Base-by-base conservation (phyloP, 2,113 vertebrate species). In the Nibea coibor region DNA sequence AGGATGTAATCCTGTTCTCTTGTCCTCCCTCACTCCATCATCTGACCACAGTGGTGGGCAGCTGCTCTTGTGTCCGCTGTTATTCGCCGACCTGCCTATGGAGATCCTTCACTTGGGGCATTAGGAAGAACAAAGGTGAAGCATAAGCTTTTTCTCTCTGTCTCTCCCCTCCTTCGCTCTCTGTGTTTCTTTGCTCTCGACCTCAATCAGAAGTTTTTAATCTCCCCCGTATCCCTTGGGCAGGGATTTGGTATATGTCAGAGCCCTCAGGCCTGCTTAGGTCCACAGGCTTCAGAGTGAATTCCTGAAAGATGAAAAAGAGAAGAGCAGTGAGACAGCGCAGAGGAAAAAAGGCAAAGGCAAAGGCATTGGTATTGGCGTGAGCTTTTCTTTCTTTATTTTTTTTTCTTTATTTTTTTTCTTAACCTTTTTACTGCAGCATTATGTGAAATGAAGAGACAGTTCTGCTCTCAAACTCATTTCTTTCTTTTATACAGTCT, bases 301-400 rank as follows among this genome's bases (percentile, higher is more conserved):
- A 82, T 88, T 93, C 90, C 94, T 95, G 84, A 70, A 93, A 94
- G 88, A 94, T 89, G 92, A 91, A 93, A 89, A 92, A 89, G 87
- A 86, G 80, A 84, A 79, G 72, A 78, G 87, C 24, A 78, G 80
- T 92, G 84, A 94, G 91, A 84, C 80, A 72, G 54, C 24, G 75
- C 73, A 70, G 63, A 89, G 75, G 78, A 53, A 82, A 82, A 69
- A 69, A 70, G 43, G 43, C 43, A 69, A 69, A 70, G 43, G 43
- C 43, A 45, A 66, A 61, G 31, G 77, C 82, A 88, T 93, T 88
- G 89, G 82, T 88, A 81, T 87, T 89, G 68, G 69, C 75, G 24
- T 71, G 77, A 87, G 84, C 47, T 61, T 85, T 86, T 85, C 82
- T 90, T 64, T 62, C 54, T 4, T 64, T 65, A 61, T 72, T 80